Percentiles rank a stretch among this genome's conserved stretches.
These are phyloP conservation scores for Gavia stellata DNA, from an alignment of 2,113 vertebrate genomes.

Conservation along the genomic window DNA sequence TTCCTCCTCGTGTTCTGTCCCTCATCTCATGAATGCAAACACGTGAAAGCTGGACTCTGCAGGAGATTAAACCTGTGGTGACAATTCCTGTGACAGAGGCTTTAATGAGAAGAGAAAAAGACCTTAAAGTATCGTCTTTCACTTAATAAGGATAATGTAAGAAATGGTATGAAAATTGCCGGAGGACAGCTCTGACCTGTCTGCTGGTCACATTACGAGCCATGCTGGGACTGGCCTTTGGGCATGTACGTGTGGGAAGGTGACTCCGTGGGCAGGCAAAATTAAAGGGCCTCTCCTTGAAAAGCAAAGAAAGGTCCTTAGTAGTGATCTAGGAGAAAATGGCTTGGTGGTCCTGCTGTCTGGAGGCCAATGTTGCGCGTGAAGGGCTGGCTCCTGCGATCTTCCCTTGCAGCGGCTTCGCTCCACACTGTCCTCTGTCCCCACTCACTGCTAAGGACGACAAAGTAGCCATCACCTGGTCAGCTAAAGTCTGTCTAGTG, in stretches of 20 bases:
- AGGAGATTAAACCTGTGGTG: slow-evolving; percentile 46
- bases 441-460: background rate
- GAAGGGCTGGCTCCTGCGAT: background rate
- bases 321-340: background rate
- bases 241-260: fast-evolving
- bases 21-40: slow-evolving; percentile 38
- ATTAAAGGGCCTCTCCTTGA: background rate
- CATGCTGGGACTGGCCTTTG: background rate
- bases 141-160: background rate
- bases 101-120: slow-evolving; percentile 46
- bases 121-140: slow-evolving; percentile 14
- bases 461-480: fast-evolving
- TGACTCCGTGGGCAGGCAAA: background rate
- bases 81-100: slow-evolving; percentile 34
- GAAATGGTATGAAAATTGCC: background rate
- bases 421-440: background rate
- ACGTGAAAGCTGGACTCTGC: background rate
- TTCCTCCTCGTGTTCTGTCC: slow-evolving; percentile 7
- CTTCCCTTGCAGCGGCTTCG: background rate
- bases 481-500: background rate
- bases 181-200: background rate
- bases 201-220: background rate
- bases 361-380: fast-evolving
- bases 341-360: fast-evolving
- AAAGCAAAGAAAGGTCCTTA: background rate